Evolutionary conservation across 2,888 invertebrate genomes (phyloP).

Genomic region (Cyclophora punctaria): DNA sequence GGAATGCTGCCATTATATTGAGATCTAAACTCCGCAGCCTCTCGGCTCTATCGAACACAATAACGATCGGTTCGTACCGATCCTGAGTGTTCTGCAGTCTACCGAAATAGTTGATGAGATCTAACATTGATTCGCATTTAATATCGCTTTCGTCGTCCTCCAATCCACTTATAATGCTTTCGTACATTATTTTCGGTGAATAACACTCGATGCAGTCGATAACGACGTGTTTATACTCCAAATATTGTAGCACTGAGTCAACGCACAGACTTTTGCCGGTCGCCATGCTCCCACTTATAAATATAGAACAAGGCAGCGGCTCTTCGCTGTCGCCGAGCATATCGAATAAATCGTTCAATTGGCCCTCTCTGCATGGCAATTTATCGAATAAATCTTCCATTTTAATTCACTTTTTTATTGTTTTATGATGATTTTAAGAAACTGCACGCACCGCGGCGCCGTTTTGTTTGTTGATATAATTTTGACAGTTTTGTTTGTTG

Average conservation of each 20-base stretch:
- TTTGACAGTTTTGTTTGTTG: slow-evolving; percentile 6
- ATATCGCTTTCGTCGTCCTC: slow-evolving; percentile 48
- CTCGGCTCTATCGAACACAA: slow-evolving; percentile 89
- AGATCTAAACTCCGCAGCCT: slow-evolving; percentile 83
- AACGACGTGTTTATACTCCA: slow-evolving; percentile 76
- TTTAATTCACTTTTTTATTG: slow-evolving; percentile 22
- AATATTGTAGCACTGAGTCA: slow-evolving; percentile 72
- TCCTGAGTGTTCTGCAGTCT: slow-evolving; percentile 33
- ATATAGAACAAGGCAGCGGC: slow-evolving; percentile 80
- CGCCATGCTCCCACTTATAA: slow-evolving; percentile 87
- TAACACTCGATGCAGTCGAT: slow-evolving; percentile 91
- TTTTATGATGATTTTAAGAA: slow-evolving; percentile 17
- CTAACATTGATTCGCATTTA: slow-evolving; percentile 81
- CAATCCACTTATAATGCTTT: slow-evolving; percentile 80
- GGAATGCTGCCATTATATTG: slow-evolving; percentile 82
- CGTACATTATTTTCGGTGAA: slow-evolving; percentile 83
- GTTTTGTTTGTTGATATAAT: slow-evolving; percentile 1
- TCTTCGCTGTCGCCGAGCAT: slow-evolving; percentile 74
- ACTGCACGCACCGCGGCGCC: background rate
- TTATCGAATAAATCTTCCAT: slow-evolving; percentile 69
- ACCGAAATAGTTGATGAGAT: slow-evolving; percentile 75
- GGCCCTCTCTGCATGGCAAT: slow-evolving; percentile 67
- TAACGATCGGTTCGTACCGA: slow-evolving; percentile 66
- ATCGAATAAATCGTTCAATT: slow-evolving; percentile 63
- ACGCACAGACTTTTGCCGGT: slow-evolving; percentile 88